Conservation (phyloP, 2,113 vertebrate species). For the Cygnus atratus region DNA sequence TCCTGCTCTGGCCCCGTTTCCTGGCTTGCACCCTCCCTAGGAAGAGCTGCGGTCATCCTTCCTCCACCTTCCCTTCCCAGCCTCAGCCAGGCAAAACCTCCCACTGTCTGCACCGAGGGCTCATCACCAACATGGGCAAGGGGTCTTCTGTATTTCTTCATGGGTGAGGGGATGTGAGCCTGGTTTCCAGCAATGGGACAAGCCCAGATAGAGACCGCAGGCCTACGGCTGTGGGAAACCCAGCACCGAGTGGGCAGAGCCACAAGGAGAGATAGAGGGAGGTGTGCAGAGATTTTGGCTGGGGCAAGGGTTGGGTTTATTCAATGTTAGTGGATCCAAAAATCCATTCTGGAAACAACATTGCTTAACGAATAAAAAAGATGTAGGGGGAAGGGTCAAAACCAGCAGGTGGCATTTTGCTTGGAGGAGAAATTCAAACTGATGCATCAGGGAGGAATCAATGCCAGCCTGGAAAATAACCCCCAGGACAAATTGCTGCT, state of each 20-base stretch:
- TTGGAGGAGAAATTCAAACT: background rate
- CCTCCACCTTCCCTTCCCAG: background rate
- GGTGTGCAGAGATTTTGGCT: background rate
- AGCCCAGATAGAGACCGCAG: background rate
- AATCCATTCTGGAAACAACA: background rate
- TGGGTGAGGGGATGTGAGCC: background rate
- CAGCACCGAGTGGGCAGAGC: background rate
- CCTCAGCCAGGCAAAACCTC: background rate
- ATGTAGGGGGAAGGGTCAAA: background rate
- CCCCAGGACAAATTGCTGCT: background rate
- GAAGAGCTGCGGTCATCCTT: background rate
- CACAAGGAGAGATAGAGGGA: background rate
- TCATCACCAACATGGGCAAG: background rate
- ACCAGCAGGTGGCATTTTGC: background rate
- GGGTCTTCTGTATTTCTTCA: background rate
- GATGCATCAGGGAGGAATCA: background rate
- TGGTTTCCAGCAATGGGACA: background rate
- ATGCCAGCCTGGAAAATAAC: background rate
- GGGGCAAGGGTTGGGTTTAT: background rate
- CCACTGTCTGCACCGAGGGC: background rate
- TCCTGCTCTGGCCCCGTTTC: background rate
- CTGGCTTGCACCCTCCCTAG: background rate
- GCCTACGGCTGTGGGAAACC: background rate
- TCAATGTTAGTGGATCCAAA: background rate
- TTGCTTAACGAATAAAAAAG: background rate